phyloP scores from a whole-genome alignment of 2,797 vertebrate species.

The Hirundo rustica region DNA sequence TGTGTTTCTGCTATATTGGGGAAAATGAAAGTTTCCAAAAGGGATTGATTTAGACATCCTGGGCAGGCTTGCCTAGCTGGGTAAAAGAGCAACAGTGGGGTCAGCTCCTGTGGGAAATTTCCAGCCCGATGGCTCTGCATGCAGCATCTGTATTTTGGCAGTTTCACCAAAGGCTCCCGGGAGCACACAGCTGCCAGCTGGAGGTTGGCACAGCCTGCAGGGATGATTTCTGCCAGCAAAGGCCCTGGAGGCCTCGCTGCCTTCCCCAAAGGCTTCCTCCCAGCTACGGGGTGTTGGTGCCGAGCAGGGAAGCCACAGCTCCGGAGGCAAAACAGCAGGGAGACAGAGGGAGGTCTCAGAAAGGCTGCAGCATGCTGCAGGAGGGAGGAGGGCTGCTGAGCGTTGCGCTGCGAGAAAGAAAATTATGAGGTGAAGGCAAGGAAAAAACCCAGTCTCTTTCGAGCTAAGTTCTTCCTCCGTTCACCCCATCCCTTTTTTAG shows the following conservation, averaged over 20 bases:
- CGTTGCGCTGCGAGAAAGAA: background rate
- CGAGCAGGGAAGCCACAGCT: background rate
- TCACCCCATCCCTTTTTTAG: background rate
- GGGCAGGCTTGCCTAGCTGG: background rate
- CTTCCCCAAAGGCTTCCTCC: conserved; percentile 9
- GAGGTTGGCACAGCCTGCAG: background rate
- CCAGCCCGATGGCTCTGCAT: background rate
- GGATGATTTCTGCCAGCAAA: background rate
- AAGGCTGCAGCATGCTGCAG: background rate
- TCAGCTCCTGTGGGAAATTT: background rate
- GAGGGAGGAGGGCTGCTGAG: background rate
- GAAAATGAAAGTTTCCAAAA: background rate
- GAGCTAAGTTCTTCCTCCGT: background rate
- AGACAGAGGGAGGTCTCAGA: background rate
- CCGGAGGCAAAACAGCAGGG: background rate
- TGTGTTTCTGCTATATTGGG: background rate
- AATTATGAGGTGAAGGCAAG: background rate
- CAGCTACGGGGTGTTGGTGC: background rate
- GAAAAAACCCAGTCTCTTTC: rapidly evolving
- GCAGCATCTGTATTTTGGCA: conserved; percentile 27
- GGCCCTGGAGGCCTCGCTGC: background rate
- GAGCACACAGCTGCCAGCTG: background rate
- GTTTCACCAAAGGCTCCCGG: background rate
- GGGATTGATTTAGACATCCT: background rate
- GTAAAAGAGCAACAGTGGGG: background rate